Conservation (phyloP, 2,888 invertebrate genomes). For the Rhimphoctona megacephalus region DNA sequence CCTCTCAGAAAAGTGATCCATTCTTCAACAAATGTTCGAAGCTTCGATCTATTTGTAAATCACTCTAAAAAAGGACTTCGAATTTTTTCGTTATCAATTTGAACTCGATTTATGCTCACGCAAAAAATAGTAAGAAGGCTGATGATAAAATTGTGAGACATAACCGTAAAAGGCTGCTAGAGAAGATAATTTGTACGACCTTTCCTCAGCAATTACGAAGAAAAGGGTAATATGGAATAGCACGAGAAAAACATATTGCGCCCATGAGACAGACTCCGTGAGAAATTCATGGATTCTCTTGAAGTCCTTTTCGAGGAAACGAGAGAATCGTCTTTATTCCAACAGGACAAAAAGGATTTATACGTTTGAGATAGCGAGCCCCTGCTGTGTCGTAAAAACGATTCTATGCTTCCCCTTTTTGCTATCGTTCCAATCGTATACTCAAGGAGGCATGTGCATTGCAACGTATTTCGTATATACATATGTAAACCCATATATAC, state of each 20-base stretch:
- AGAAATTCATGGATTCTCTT: conserved; percentile 32
- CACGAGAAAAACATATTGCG: conserved; percentile 17
- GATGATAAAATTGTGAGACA: conserved; percentile 14
- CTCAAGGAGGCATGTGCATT: neutral
- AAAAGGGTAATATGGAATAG: conserved; percentile 10
- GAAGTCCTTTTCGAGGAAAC: neutral
- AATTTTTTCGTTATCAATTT: neutral
- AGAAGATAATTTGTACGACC: conserved; percentile 38
- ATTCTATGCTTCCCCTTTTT: conserved; percentile 18
- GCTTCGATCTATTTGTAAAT: neutral
- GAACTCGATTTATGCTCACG: neutral
- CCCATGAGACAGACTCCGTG: conserved; percentile 22
- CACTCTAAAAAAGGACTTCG: too few relatives aligned
- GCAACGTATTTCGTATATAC: neutral
- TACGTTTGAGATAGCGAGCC: conserved; percentile 36
- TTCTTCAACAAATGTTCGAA: too few relatives aligned
- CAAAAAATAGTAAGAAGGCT: neutral
- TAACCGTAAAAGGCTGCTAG: neutral
- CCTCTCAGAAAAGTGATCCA: too few relatives aligned
- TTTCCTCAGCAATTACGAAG: conserved; percentile 48
- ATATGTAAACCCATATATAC: neutral
- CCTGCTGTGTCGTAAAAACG: conserved; percentile 50
- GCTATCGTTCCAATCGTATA: conserved; percentile 36
- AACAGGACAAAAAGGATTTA: conserved; percentile 33
- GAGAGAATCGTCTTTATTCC: conserved; percentile 32